Percentiles rank a stretch among this genome's conserved stretches.
These are phyloP conservation scores for Andrena fulva DNA, from an alignment of 2,888 invertebrate species.

Conservation along the genomic window DNA sequence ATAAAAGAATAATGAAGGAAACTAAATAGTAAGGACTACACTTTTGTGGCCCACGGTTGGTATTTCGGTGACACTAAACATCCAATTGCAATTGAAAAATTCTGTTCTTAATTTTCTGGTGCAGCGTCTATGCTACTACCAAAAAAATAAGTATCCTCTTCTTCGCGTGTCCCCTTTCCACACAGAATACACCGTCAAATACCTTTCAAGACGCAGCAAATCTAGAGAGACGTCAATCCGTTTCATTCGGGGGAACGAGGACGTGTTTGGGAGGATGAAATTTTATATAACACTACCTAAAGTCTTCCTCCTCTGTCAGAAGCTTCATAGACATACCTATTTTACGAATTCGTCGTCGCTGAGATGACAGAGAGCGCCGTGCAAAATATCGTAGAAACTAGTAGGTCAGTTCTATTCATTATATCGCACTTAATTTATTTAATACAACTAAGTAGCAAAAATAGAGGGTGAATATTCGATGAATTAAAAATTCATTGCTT, in stretches of 20 bases:
- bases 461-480: too few species aligned
- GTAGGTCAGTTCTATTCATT: background rate
- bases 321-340: constrained; percentile 12
- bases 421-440: too few species aligned
- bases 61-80: too few species aligned
- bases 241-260: constrained; percentile 24
- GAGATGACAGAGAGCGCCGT: background rate
- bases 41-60: too few species aligned
- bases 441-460: too few species aligned
- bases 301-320: background rate
- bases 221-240: constrained; percentile 35
- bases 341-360: constrained; percentile 2
- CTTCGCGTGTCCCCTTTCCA: background rate
- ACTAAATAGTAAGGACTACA: too few species aligned
- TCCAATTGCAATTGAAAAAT: too few species aligned
- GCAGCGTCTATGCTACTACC: background rate
- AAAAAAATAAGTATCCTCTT: too few species aligned
- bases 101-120: too few species aligned
- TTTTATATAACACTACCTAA: constrained; percentile 31
- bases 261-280: constrained; percentile 32
- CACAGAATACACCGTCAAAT: constrained; percentile 6
- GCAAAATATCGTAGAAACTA: background rate
- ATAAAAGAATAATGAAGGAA: too few species aligned
- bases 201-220: constrained; percentile 15
- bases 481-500: too few species aligned